phyloP scores from a whole-genome alignment of 2,113 vertebrate species.

The Anarhynchus alexandrinus region DNA sequence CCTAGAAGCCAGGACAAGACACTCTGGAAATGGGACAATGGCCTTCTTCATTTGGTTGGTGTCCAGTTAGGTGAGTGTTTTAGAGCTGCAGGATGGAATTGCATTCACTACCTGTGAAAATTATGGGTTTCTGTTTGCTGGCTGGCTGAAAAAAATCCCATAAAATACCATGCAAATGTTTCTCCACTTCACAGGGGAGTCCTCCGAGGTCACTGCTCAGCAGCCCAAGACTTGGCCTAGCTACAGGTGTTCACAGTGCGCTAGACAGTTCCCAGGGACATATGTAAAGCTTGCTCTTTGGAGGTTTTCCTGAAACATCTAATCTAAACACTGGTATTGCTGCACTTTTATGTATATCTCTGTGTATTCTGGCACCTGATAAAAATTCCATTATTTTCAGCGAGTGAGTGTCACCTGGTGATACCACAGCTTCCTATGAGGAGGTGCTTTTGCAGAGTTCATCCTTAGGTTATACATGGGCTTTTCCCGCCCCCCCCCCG shows the following conservation, averaged over 20 bases:
- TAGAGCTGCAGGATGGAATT: background rate
- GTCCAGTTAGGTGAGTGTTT: background rate
- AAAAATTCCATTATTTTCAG: slow-evolving; percentile 37
- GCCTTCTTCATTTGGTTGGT: background rate
- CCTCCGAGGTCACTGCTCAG: background rate
- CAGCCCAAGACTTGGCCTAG: background rate
- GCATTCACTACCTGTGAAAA: background rate
- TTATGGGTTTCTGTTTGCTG: background rate
- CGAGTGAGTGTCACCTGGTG: background rate
- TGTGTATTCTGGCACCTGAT: slow-evolving; percentile 49
- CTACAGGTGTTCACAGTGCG: background rate
- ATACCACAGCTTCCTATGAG: slow-evolving; percentile 1
- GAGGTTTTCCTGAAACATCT: background rate
- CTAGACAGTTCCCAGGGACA: background rate
- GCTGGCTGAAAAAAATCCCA: background rate
- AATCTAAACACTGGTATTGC: slow-evolving; percentile 23
- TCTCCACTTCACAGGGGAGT: background rate
- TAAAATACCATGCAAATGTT: background rate
- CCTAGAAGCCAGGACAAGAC: background rate
- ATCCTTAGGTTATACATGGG: background rate
- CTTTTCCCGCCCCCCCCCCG: background rate
- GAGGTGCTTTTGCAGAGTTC: background rate
- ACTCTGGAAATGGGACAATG: background rate
- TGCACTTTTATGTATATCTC: slow-evolving; percentile 6
- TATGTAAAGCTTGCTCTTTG: background rate